A percentile compares a stretch with the other conserved stretches of the same genome.
phyloP scores from a whole-genome alignment of 2,888 invertebrate species.

The Macrophya alboannulata region DNA sequence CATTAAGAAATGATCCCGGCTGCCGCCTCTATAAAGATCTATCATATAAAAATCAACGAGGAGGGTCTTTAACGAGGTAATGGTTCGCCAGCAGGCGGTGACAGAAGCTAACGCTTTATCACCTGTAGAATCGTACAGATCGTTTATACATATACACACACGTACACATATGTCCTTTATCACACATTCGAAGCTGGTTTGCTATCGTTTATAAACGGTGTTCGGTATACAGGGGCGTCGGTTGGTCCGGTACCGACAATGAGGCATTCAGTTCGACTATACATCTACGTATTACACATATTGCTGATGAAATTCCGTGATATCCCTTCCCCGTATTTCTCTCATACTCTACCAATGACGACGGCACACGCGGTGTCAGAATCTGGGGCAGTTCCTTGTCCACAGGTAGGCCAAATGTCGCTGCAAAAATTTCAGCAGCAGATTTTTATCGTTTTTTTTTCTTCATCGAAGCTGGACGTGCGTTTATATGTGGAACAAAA shows the following conservation, averaged over 20 bases:
- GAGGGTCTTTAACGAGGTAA: slow-evolving; percentile 50
- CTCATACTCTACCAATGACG: slow-evolving; percentile 55
- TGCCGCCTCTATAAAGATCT: not conserved
- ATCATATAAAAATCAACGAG: slow-evolving; percentile 3
- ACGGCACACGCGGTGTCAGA: slow-evolving; percentile 57
- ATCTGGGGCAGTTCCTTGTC: slow-evolving; percentile 70
- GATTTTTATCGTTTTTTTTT: not conserved
- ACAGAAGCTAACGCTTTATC: slow-evolving; percentile 50
- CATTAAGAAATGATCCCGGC: slow-evolving; percentile 28
- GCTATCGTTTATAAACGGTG: slow-evolving; percentile 40
- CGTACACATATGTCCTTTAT: not conserved
- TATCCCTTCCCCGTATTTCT: slow-evolving; percentile 62
- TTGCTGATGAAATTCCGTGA: slow-evolving; percentile 70
- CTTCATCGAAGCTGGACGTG: not conserved
- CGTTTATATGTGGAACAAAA: slow-evolving; percentile 1
- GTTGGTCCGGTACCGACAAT: slow-evolving; percentile 59
- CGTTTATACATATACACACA: slow-evolving; percentile 4
- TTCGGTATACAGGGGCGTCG: slow-evolving; percentile 34
- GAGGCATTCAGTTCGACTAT: slow-evolving; percentile 57
- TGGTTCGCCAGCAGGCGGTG: slow-evolving; percentile 48
- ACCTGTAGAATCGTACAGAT: slow-evolving; percentile 11
- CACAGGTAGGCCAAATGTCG: slow-evolving; percentile 45
- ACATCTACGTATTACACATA: slow-evolving; percentile 30
- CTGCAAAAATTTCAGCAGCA: not conserved
- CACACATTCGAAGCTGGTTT: slow-evolving; percentile 23